A percentile compares a stretch with the other conserved stretches of the same genome.
These are phyloP conservation scores for Allobates femoralis DNA, from an alignment of 2,797 vertebrate genomes.

Conservation along the genomic window DNA sequence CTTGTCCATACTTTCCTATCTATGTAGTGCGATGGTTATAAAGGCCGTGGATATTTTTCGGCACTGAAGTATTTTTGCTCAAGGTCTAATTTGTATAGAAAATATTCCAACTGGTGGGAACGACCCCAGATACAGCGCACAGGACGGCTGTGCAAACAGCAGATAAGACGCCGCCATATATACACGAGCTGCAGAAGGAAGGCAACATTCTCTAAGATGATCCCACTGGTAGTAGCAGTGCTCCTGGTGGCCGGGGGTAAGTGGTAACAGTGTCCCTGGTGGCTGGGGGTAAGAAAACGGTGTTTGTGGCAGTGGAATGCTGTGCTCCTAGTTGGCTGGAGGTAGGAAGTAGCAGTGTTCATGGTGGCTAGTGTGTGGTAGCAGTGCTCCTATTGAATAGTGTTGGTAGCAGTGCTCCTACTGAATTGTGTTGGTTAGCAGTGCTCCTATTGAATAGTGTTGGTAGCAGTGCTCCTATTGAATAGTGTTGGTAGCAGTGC, in stretches of 20 bases:
- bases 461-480: too few species aligned
- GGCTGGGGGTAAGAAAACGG: background rate
- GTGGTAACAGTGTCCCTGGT: background rate
- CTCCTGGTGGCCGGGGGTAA: conserved; percentile 10
- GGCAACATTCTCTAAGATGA: background rate
- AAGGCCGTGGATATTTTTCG: background rate
- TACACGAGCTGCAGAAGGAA: background rate
- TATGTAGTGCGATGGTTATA: background rate
- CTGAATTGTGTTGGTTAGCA: too few species aligned
- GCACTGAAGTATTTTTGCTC: background rate
- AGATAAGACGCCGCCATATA: conserved; percentile 17
- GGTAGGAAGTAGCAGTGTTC: background rate
- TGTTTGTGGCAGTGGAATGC: too few species aligned
- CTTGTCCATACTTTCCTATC: background rate
- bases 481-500: too few species aligned
- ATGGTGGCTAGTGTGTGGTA: too few species aligned
- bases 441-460: too few species aligned
- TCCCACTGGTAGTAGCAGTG: background rate
- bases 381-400: too few species aligned
- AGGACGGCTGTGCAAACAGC: background rate
- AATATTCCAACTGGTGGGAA: conserved; percentile 22
- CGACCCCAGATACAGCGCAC: background rate
- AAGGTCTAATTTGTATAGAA: conserved; percentile 15
- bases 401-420: too few species aligned
- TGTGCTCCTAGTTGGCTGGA: background rate